Percentiles rank a stretch among this genome's conserved stretches.
These are phyloP conservation scores for Piaya cayana DNA, from an alignment of 2,113 vertebrate species.

Conservation along the genomic window DNA sequence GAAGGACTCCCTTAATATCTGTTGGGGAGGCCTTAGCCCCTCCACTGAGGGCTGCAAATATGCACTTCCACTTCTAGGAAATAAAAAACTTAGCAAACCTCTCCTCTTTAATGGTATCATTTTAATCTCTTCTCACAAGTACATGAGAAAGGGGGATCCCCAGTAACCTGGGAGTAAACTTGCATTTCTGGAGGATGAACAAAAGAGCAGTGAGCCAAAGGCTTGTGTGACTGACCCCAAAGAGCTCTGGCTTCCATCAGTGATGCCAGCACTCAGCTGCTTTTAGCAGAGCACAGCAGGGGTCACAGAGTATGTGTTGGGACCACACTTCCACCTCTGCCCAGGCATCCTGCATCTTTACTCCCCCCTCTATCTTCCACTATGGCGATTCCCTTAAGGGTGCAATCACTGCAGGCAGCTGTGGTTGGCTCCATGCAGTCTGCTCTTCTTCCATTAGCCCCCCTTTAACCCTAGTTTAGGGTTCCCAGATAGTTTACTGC, in stretches of 20 bases:
- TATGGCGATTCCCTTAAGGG: background rate
- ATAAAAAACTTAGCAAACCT: background rate
- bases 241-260: background rate
- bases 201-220: fast-evolving
- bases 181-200: background rate
- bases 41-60: background rate
- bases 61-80: background rate
- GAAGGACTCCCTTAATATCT: background rate
- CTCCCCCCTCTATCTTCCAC: background rate
- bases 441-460: background rate
- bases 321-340: background rate
- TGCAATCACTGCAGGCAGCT: background rate
- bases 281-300: background rate
- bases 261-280: background rate
- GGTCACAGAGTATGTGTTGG: background rate
- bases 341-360: background rate
- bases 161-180: background rate
- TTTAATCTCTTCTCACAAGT: background rate
- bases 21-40: background rate
- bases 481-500: background rate
- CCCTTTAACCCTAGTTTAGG: background rate
- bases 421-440: background rate
- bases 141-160: background rate
- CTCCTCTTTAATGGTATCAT: background rate
- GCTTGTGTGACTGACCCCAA: background rate